Evolutionary conservation across 2,113 vertebrate genomes (phyloP).

Genomic region (Pluvialis apricaria): DNA sequence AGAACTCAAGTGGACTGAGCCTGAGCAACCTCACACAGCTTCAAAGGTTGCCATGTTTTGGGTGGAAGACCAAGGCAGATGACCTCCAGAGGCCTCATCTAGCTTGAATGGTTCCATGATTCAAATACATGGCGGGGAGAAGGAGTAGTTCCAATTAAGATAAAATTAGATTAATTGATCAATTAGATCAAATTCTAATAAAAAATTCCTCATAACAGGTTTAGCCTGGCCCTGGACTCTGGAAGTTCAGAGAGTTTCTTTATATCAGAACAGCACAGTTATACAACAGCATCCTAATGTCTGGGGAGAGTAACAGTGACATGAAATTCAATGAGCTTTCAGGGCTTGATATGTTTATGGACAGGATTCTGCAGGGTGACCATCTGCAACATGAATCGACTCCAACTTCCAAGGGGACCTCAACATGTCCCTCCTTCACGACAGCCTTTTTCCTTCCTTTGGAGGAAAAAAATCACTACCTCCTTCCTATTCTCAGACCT

Average conservation of each 20-base stretch:
- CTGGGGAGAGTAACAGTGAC: rapidly evolving
- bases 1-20: background rate
- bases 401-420: background rate
- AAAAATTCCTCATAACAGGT: background rate
- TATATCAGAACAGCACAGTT: background rate
- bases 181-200: background rate
- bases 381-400: rapidly evolving
- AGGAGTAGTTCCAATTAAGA: background rate
- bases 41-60: background rate
- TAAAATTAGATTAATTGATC: too few relatives aligned
- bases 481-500: background rate
- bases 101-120: background rate
- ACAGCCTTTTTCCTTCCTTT: background rate
- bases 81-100: background rate
- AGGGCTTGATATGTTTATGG: background rate
- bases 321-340: background rate
- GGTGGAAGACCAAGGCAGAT: background rate
- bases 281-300: background rate
- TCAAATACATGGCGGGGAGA: background rate
- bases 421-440: rapidly evolving
- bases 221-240: background rate
- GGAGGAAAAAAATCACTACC: background rate
- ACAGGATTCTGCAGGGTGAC: background rate
- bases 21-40: background rate
- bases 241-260: background rate